These are phyloP conservation scores for Oceanites oceanicus DNA, from an alignment of 2,113 vertebrate species.

Conservation along the genomic window DNA sequence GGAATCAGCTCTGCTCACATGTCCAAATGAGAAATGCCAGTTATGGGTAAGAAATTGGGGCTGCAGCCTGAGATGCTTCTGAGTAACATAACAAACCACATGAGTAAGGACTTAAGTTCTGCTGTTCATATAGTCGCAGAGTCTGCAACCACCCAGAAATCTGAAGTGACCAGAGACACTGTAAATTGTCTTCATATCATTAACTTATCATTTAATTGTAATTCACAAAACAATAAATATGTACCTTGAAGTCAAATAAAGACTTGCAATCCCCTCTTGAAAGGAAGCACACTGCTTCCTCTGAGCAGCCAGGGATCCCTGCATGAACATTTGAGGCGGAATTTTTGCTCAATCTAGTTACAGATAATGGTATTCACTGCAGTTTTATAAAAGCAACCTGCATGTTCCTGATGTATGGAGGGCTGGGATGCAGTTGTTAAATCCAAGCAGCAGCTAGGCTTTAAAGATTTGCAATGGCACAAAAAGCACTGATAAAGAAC, in stretches of 20 bases:
- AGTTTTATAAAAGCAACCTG: not conserved
- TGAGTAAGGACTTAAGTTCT: not conserved
- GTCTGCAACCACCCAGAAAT: not conserved
- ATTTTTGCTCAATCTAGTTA: not conserved
- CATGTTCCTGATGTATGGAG: slow-evolving; percentile 31
- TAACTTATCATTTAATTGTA: not conserved
- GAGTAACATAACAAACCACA: not conserved
- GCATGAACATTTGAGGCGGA: not conserved
- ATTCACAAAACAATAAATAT: not conserved
- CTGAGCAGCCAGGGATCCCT: not conserved
- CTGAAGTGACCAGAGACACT: not conserved
- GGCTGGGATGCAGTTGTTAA: slow-evolving; percentile 39
- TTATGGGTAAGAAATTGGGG: not conserved
- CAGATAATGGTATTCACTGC: not conserved
- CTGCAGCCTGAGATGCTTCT: not conserved
- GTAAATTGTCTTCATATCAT: not conserved
- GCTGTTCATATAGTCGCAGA: not conserved
- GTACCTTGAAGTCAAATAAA: not conserved
- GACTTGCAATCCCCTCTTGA: not conserved
- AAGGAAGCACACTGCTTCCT: not conserved
- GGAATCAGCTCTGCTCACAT: not conserved
- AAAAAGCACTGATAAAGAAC: slow-evolving; percentile 61
- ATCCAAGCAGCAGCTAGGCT: slow-evolving; percentile 33
- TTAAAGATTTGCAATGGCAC: slow-evolving; percentile 63
- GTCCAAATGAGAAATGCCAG: not conserved